phyloP scores from a whole-genome alignment of 1,140 invertebrate species.

The Drosophila pruinosa region DNA sequence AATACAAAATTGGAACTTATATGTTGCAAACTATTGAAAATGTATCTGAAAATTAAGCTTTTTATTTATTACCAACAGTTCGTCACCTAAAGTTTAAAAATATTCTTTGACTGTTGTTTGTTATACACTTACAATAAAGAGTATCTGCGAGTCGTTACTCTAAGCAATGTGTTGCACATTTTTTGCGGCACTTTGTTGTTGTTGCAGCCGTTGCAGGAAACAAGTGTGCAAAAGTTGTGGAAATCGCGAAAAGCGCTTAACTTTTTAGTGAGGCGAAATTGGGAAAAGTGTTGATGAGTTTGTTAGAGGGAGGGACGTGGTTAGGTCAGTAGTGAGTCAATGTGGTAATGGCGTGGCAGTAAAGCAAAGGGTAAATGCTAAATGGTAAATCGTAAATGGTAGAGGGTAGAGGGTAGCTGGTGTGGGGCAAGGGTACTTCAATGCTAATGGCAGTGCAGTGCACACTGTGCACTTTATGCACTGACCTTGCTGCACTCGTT shows the following conservation, averaged over 20 bases:
- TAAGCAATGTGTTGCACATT: neutral
- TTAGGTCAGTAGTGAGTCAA: neutral
- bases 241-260: slow-evolving; percentile 37
- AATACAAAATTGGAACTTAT: no score
- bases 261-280: slow-evolving; percentile 19
- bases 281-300: slow-evolving; percentile 29
- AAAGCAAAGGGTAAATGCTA: neutral
- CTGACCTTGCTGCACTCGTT: slow-evolving; percentile 6
- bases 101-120: no score
- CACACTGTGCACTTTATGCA: neutral
- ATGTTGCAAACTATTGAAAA: no score
- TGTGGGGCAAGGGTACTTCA: neutral
- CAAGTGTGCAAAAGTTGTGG: slow-evolving; percentile 32
- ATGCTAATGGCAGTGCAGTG: neutral
- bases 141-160: neutral
- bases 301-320: slow-evolving; percentile 4
- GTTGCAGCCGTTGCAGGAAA: slow-evolving; percentile 4
- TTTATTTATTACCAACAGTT: no score
- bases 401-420: neutral
- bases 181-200: neutral
- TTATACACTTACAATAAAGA: no score
- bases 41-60: no score
- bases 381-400: no score
- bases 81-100: no score
- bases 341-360: neutral